These are phyloP conservation scores for Rousettus leschenaultii DNA, from an alignment of 2,113 vertebrate species.

Conservation along the genomic window DNA sequence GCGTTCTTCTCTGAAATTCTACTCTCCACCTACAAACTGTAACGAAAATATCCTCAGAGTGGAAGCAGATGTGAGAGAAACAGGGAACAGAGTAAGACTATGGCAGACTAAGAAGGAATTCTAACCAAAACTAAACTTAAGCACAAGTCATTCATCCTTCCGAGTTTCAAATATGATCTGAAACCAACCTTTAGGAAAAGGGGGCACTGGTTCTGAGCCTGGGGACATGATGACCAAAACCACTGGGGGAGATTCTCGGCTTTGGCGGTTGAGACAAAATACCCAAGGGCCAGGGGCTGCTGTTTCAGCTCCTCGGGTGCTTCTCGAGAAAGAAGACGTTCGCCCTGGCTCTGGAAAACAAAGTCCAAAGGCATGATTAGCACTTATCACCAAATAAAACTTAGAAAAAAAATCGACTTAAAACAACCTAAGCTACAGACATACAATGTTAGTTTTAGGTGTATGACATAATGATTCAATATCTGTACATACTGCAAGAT, in stretches of 20 bases:
- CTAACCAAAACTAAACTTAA: not conserved
- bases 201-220: conserved; percentile 97
- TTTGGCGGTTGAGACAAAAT: conserved; percentile 98
- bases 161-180: not conserved
- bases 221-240: conserved; percentile 98
- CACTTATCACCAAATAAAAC: not conserved
- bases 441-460: not conserved
- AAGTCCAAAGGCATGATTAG: not conserved
- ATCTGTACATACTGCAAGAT: not conserved
- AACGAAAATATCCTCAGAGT: not conserved
- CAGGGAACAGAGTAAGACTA: not conserved
- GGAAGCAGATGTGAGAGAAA: not conserved
- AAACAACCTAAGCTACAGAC: not conserved
- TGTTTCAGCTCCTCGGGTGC: conserved; percentile 97
- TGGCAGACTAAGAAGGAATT: not conserved
- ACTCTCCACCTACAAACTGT: not conserved
- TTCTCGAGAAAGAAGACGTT: conserved; percentile 94
- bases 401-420: not conserved
- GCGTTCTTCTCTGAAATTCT: not conserved
- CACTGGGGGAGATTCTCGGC: conserved; percentile 96
- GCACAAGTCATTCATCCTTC: not conserved
- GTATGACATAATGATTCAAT: not conserved
- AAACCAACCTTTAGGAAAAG: conserved; percentile 95
- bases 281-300: conserved; percentile 96
- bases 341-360: conserved; percentile 90